phyloP scores from a whole-genome alignment of 2,888 invertebrate genomes.

The Drosophila rubida region DNA sequence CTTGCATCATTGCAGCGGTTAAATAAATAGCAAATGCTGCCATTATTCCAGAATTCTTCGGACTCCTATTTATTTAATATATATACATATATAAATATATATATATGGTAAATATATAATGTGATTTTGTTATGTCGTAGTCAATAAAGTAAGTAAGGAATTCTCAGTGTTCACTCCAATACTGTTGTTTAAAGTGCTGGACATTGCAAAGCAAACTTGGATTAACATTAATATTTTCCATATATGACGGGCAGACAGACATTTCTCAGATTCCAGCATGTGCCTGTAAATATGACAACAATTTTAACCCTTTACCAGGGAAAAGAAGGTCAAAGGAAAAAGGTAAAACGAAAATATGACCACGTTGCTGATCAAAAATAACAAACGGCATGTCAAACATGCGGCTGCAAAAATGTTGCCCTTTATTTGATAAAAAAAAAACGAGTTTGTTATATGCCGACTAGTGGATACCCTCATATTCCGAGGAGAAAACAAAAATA shows the following conservation, averaged over 20 bases:
- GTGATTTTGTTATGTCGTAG: not conserved
- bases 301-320: conserved; percentile 40
- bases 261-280: conserved; percentile 3
- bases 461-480: not conserved
- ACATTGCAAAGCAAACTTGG: not conserved
- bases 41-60: not conserved
- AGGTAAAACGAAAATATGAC: conserved; percentile 42
- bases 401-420: conserved; percentile 42
- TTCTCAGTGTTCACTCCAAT: not conserved
- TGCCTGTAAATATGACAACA: conserved; percentile 36
- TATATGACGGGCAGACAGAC: not conserved
- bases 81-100: not conserved
- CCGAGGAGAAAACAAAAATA: too few species aligned
- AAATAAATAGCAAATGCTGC: conserved; percentile 26
- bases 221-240: not conserved
- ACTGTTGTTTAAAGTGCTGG: not conserved
- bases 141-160: not conserved
- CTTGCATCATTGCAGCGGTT: conserved; percentile 29
- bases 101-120: not conserved
- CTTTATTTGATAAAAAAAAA: conserved; percentile 47
- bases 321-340: conserved; percentile 27
- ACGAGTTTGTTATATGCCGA: not conserved
- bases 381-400: conserved; percentile 72
- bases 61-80: too few species aligned
- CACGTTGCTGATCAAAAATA: conserved; percentile 65